Evolutionary conservation across 2,888 invertebrate species (phyloP), one percentile per base, ranked within the genome.

Genomic region (Tholera decimalis): DNA sequence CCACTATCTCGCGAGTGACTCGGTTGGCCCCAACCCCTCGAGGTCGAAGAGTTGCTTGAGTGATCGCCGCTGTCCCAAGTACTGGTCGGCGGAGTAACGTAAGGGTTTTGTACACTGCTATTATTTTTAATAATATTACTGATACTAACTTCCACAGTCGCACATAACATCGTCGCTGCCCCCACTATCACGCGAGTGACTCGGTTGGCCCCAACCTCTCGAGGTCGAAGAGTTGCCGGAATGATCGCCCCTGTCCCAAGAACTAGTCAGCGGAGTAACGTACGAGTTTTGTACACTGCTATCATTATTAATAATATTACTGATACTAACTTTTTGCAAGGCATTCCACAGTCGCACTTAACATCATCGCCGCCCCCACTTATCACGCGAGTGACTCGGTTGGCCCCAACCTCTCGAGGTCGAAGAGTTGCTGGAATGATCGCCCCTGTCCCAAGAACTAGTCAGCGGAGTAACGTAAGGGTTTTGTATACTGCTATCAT

Each of bases 271-370:
- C 0, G 89, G 88, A 0, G 88, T 85, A 0, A 87, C 87, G 28
- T 77, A 83, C 4, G 82, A 78, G 55, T 83, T 84, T 55, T 82
- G 80, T 24, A 69, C 59, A n/a, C n/a, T n/a, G n/a, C n/a, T n/a
- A n/a, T n/a, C n/a, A n/a, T n/a, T n/a, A n/a, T n/a, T n/a, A n/a
- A n/a, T n/a, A n/a, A n/a, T n/a, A n/a, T n/a, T n/a, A n/a, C n/a
- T n/a, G n/a, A 3, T 35, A 79, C 91, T 89, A 83, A 96, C 96
- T 89, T 95, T 89, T 92, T 96, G 57, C 96, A 96, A 1, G 96
- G 95, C 77, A 96, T 70, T 51, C 96, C 94, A 86, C 97, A 97
- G 9, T 93, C 90, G 82, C 97, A 97, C 60, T 86, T 90, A 7
- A 96, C 89, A 65, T 92, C 92, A 2, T 89, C 90, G 50, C 89